Conservation (phyloP, 2,113 vertebrate species). For the Aldabrachelys gigantea region DNA sequence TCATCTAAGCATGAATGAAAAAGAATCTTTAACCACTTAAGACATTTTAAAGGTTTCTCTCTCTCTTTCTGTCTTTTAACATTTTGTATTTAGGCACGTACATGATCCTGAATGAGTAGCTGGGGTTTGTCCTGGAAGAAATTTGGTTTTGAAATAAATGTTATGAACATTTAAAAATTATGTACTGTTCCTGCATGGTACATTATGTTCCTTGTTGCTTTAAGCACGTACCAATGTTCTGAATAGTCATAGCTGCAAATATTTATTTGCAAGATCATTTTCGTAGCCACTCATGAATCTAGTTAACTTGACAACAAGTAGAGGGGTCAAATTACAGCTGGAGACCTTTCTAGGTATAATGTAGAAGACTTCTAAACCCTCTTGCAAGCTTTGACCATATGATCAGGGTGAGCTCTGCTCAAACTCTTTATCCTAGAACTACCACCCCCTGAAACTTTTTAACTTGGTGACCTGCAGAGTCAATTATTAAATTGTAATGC, state of each 20-base stretch:
- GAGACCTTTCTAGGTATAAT: constrained; percentile 28
- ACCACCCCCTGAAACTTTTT: not conserved
- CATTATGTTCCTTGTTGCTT: constrained; percentile 72
- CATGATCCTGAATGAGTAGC: constrained; percentile 60
- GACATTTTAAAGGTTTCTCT: constrained; percentile 59
- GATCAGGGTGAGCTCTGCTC: constrained; percentile 64
- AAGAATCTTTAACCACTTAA: constrained; percentile 55
- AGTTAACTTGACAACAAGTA: constrained; percentile 69
- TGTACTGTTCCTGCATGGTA: constrained; percentile 59
- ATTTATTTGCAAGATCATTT: constrained; percentile 73
- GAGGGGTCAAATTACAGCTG: constrained; percentile 51
- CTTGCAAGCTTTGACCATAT: constrained; percentile 56
- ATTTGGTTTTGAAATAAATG: constrained; percentile 72
- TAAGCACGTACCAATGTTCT: constrained; percentile 53
- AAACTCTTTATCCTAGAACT: constrained; percentile 61
- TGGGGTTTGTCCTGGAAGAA: constrained; percentile 73
- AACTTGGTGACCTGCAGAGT: constrained; percentile 32
- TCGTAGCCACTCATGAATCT: constrained; percentile 52
- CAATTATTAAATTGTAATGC: constrained; percentile 48
- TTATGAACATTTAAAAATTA: constrained; percentile 68
- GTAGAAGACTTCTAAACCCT: constrained; percentile 54
- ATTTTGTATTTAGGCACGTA: constrained; percentile 47
- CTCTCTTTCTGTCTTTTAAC: not conserved
- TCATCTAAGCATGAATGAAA: constrained; percentile 41
- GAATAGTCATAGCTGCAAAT: constrained; percentile 71